These are phyloP conservation scores for Microcebus tavaratra DNA, from an alignment of 2,113 vertebrate genomes.

Conservation along the genomic window DNA sequence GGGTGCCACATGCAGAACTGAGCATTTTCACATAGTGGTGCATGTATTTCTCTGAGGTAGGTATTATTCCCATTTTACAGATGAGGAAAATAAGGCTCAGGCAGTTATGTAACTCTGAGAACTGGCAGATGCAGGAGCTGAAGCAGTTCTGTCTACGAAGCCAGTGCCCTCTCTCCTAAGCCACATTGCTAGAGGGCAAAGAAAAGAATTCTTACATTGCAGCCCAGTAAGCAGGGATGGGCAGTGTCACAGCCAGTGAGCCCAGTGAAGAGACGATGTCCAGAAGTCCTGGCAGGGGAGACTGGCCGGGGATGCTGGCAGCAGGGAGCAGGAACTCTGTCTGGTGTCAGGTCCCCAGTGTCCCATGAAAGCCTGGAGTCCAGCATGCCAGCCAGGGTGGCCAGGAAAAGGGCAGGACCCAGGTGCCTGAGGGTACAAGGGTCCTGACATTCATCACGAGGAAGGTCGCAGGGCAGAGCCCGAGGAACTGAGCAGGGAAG, in stretches of 20 bases:
- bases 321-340: background rate
- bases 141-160: background rate
- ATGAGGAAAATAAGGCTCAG: background rate
- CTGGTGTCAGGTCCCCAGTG: background rate
- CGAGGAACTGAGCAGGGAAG: background rate
- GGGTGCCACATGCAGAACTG: background rate
- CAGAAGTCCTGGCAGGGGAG: background rate
- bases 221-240: background rate
- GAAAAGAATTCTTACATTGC: background rate
- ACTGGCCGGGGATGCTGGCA: background rate
- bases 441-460: background rate
- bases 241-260: background rate
- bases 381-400: too few relatives aligned
- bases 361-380: background rate
- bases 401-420: background rate
- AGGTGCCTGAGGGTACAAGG: background rate
- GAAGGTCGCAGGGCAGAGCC: background rate
- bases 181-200: background rate
- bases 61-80: conserved; percentile 6
- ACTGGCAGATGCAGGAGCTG: background rate
- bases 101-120: background rate
- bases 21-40: background rate
- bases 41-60: background rate
- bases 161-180: background rate
- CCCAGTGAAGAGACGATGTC: background rate